A percentile compares a stretch with the other conserved stretches of the same genome.
Conservation (phyloP, 1,140 invertebrate genomes). For the Drosophila aff. region DNA sequence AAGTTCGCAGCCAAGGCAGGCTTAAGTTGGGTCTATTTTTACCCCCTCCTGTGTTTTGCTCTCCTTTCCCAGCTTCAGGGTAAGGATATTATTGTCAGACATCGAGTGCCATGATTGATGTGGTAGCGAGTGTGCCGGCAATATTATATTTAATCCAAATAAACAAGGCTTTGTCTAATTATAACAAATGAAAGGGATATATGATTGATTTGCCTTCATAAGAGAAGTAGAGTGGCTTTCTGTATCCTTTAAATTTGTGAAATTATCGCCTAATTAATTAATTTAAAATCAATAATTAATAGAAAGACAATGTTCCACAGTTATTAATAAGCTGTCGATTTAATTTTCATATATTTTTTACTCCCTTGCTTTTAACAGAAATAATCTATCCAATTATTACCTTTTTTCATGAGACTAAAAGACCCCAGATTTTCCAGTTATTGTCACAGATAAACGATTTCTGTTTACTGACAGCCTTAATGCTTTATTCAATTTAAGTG, state of each 20-base stretch:
- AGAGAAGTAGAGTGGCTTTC: not conserved
- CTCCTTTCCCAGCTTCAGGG: not conserved
- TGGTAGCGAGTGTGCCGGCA: conserved; percentile 16
- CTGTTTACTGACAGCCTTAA: conserved; percentile 17
- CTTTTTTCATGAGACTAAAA: not conserved
- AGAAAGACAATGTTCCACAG: not conserved
- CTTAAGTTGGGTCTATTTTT: conserved; percentile 45
- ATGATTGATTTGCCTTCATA: not conserved
- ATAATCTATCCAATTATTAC: conserved; percentile 7
- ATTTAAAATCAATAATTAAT: not conserved
- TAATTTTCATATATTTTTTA: not conserved
- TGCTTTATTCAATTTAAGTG: conserved; percentile 40
- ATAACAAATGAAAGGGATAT: conserved; percentile 40
- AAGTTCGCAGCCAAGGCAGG: conserved; percentile 26
- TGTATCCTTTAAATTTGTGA: not conserved
- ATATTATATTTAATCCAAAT: conserved; percentile 8
- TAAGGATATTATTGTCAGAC: conserved; percentile 32
- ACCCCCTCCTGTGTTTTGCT: not conserved
- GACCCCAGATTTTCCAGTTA: not conserved
- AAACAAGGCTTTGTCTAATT: conserved; percentile 49
- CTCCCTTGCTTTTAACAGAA: not conserved
- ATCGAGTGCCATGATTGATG: conserved; percentile 58
- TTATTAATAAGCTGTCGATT: not conserved
- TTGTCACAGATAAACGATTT: conserved; percentile 2
- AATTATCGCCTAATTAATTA: not conserved